Evolutionary conservation across 2,797 vertebrate species (phyloP).

Genomic region (Pelodytes ibericus): DNA sequence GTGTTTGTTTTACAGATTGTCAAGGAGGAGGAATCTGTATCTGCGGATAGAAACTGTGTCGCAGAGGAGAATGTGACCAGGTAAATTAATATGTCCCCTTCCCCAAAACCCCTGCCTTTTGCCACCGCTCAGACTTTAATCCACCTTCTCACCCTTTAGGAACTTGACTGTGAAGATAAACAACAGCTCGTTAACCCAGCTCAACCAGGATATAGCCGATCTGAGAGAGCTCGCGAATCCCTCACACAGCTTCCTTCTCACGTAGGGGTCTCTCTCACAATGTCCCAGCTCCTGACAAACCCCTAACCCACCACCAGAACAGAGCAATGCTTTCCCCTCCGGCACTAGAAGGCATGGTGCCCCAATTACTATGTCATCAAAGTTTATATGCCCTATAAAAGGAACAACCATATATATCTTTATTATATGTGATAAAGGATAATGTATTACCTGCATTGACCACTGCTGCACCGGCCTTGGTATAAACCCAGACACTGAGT

Average conservation of each 20-base stretch:
- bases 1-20: conserved; percentile 67
- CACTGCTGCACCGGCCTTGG: no score
- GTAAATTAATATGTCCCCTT: conserved; percentile 63
- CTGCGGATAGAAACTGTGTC: conserved; percentile 78
- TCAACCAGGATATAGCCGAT: conserved; percentile 42
- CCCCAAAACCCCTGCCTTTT: background rate
- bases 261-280: conserved; percentile 62
- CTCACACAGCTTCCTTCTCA: conserved; percentile 55
- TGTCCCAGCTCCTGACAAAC: no score
- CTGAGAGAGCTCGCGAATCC: conserved; percentile 46
- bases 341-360: no score
- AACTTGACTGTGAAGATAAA: conserved; percentile 21
- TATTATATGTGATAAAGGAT: no score
- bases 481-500: no score
- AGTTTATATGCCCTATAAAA: no score
- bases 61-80: conserved; percentile 79
- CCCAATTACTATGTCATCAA: no score
- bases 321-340: no score
- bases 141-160: conserved; percentile 1
- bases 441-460: no score
- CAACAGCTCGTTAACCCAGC: conserved; percentile 28
- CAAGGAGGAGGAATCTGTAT: conserved; percentile 75
- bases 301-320: no score
- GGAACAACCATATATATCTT: no score
- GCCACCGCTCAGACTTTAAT: background rate